Evolutionary conservation across 2,888 invertebrate species (phyloP).

Genomic region (Leucoma salicis): DNA sequence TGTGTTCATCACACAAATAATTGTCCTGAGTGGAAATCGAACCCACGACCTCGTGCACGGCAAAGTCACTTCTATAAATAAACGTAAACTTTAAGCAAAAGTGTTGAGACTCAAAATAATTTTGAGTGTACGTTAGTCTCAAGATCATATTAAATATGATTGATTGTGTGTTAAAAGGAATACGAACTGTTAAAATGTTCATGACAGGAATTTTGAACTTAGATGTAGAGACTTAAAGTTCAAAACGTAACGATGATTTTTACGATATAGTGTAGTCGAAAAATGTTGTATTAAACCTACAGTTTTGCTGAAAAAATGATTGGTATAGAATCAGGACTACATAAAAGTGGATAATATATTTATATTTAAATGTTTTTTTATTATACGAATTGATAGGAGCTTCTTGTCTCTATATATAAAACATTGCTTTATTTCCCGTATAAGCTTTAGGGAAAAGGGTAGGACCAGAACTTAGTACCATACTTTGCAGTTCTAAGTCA

Average conservation of each 20-base stretch:
- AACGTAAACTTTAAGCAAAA: background rate
- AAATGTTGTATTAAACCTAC: conserved; percentile 8
- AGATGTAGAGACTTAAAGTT: background rate
- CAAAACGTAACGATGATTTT: background rate
- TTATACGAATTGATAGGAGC: background rate
- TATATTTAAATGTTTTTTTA: background rate
- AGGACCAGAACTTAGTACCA: too few species aligned
- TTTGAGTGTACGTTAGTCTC: background rate
- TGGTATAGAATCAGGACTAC: conserved; percentile 4
- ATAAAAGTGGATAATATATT: background rate
- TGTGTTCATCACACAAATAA: too few species aligned
- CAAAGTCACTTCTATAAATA: background rate
- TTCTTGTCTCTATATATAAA: too few species aligned
- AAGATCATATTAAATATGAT: conserved; percentile 34
- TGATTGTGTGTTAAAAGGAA: conserved; percentile 37
- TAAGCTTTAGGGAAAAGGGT: too few species aligned
- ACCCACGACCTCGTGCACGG: too few species aligned
- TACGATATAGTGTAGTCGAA: conserved; percentile 6
- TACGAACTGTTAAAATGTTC: conserved; percentile 6
- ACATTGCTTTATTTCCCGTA: too few species aligned
- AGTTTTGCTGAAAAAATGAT: conserved; percentile 7
- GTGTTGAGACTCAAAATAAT: conserved; percentile 3
- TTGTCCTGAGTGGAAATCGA: too few species aligned
- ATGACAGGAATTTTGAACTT: conserved; percentile 3
- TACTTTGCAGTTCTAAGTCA: too few species aligned